A percentile compares a stretch with the other conserved stretches of the same genome.
These are phyloP conservation scores for Lampropteryx suffumata DNA, from an alignment of 2,888 invertebrate species.

Conservation along the genomic window DNA sequence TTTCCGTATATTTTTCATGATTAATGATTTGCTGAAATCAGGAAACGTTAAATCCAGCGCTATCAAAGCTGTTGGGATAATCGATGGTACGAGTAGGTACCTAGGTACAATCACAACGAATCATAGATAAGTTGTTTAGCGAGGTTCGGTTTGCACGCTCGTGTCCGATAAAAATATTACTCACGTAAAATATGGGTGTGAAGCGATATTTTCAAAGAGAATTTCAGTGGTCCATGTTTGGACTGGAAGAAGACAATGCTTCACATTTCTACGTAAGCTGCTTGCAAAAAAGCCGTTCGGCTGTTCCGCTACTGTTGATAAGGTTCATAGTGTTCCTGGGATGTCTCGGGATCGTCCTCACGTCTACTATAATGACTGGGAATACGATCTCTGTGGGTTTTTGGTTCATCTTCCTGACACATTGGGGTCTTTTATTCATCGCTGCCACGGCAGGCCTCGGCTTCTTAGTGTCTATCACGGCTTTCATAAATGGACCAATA, in stretches of 20 bases:
- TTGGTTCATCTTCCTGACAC: constrained; percentile 70
- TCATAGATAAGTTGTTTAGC: constrained; percentile 40
- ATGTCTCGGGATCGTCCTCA: constrained; percentile 51
- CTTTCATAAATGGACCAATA: constrained; percentile 47
- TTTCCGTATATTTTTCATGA: no score
- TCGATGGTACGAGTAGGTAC: constrained; percentile 27
- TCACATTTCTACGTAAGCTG: constrained; percentile 60
- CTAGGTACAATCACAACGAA: constrained; percentile 32
- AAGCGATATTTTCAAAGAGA: constrained; percentile 60
- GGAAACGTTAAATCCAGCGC: constrained; percentile 32
- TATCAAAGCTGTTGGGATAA: constrained; percentile 40
- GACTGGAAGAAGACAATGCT: constrained; percentile 51
- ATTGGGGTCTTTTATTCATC: constrained; percentile 66
- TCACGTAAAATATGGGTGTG: constrained; percentile 50
- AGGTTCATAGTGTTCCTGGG: constrained; percentile 55
- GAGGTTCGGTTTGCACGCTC: constrained; percentile 22
- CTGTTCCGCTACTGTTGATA: constrained; percentile 52
- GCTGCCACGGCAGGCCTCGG: constrained; percentile 54
- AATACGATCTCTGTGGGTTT: constrained; percentile 29
- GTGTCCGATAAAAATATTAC: constrained; percentile 12
- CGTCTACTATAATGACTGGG: constrained; percentile 49
- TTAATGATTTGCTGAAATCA: constrained; percentile 26
- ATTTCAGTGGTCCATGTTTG: constrained; percentile 47
- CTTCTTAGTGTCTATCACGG: constrained; percentile 50
- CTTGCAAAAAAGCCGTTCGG: constrained; percentile 56